Base-by-base conservation (phyloP, 2,113 vertebrate species). In the Lonchura striata region DNA sequence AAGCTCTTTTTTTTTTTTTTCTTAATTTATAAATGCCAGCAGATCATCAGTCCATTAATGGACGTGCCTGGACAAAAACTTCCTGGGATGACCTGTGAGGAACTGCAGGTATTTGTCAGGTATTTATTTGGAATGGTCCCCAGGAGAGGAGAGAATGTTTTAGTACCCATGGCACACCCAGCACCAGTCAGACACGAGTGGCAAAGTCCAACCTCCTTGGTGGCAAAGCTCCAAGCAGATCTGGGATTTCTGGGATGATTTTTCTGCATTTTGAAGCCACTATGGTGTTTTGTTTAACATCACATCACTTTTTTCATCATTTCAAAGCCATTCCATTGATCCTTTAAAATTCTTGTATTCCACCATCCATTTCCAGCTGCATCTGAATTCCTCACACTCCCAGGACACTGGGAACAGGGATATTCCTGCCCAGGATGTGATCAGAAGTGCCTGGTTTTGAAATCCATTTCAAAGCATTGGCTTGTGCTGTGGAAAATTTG, bases 101-200 rank as follows among this genome's bases (percentile, higher is more conserved):
- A 95, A 78, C 75, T 81, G 31, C n/a, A 91, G 79, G 74, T 95
- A 66, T 94, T 53, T 94, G 52, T 87, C 87, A 93, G 90, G 93
- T 83, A 96, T 94, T 92, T 95, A 81, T 88, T 94, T 83, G 76
- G 39, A 35, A 60, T 35, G 44, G 60, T 31, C 44, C n/a, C 1
- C 7, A 72, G 75, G 81, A 86, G 49, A 60, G 22, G 74, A 41
- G 22, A 80, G 37, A 35, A 82, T 71, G 35, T 37, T 94, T 88
- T 14, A 59, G 41, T 24, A 5, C 25, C 75, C 25, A 4, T 17
- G n/a, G 83, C 74, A 52, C 33, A 59, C 75, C 80, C 35, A 66
- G 53, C 61, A 72, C 42, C 37, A 53, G 37, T 2, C 35, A 46
- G 71, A 60, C 6, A 28, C 16, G 65, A 81, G n/a, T 17, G 60